Percentiles rank a stretch among this genome's conserved stretches.
phyloP scores from a whole-genome alignment of 1,140 invertebrate species.

The Eurosta solidaginis region DNA sequence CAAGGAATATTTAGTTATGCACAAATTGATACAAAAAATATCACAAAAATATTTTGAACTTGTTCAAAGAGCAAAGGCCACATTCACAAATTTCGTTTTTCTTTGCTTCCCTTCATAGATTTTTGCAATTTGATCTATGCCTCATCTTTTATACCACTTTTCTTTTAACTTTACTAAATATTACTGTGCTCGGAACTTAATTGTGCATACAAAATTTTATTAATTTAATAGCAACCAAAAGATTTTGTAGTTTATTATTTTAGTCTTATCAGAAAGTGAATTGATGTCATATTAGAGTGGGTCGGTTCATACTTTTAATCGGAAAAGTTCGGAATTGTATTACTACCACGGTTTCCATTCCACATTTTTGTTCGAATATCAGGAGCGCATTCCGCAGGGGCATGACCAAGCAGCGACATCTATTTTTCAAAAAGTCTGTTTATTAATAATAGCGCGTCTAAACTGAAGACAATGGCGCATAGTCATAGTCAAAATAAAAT shows the following conservation, averaged over 20 bases:
- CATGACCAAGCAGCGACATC: too few species aligned
- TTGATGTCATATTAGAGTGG: neutral
- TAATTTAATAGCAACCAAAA: neutral
- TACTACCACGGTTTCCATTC: too few species aligned
- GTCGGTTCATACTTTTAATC: neutral
- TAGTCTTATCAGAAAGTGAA: neutral
- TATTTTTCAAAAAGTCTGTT: too few species aligned
- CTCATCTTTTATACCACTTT: neutral
- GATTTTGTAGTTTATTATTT: neutral
- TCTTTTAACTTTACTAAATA: neutral
- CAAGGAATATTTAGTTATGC: neutral
- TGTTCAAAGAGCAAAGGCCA: constrained; percentile 21
- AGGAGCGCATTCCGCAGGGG: too few species aligned
- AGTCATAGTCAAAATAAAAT: too few species aligned
- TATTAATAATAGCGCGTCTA: too few species aligned
- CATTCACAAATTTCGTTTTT: neutral
- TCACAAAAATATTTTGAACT: neutral
- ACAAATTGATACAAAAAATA: neutral
- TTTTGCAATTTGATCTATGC: neutral
- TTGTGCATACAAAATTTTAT: neutral
- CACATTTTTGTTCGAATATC: too few species aligned
- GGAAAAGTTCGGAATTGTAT: neutral
- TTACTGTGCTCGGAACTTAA: too few species aligned
- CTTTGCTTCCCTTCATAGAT: neutral
- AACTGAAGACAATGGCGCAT: too few species aligned